Conservation (phyloP, 2,888 invertebrate species). For the Hedya salicella region DNA sequence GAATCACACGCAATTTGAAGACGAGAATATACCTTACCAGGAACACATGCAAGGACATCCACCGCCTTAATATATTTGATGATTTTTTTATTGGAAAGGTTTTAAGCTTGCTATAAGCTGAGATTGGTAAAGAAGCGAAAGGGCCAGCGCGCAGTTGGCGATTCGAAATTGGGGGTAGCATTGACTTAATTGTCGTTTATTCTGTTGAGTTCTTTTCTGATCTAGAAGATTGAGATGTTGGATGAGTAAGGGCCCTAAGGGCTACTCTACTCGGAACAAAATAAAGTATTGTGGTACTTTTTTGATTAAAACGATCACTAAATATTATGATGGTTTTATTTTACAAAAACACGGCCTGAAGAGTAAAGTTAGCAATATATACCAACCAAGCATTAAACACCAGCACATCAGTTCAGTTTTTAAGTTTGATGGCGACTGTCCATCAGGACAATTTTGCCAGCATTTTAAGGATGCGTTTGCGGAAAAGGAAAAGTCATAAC, state of each 20-base stretch:
- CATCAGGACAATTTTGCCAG: too few species aligned
- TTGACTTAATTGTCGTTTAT: background rate
- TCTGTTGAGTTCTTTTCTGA: background rate
- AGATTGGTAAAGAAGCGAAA: conserved; percentile 2
- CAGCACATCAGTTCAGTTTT: too few species aligned
- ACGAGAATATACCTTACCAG: conserved; percentile 65
- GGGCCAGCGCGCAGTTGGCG: background rate
- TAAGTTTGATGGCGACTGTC: too few species aligned
- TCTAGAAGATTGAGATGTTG: background rate
- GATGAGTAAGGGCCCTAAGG: background rate
- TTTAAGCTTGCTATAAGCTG: conserved; percentile 12
- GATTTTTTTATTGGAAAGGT: conserved; percentile 1
- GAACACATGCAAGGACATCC: conserved; percentile 47
- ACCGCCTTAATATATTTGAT: conserved; percentile 25
- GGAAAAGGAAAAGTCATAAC: too few species aligned
- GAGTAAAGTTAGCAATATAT: too few species aligned
- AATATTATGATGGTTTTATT: conserved; percentile 1
- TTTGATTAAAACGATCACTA: background rate
- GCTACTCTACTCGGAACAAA: background rate
- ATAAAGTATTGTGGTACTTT: background rate
- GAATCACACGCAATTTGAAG: conserved; percentile 61
- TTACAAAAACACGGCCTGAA: background rate
- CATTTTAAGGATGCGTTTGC: too few species aligned
- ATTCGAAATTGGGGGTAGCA: background rate
- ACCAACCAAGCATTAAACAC: too few species aligned